phyloP scores from a whole-genome alignment of 2,888 invertebrate genomes.

The Stenchaetothrips biformis region DNA sequence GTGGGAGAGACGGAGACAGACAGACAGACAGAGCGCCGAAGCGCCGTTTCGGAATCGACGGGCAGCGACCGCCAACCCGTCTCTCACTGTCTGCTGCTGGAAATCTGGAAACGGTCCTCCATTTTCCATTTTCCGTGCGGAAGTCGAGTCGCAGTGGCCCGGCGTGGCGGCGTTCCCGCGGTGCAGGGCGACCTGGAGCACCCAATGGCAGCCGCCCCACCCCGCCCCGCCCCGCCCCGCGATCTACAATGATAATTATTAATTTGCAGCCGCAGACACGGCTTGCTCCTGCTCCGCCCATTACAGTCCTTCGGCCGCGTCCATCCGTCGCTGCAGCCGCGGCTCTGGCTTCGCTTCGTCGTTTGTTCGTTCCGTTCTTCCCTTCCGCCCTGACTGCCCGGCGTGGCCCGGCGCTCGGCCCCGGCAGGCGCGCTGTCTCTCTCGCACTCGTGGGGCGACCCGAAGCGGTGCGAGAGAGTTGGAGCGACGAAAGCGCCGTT shows the following conservation, averaged over 20 bases:
- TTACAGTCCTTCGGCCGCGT: background rate
- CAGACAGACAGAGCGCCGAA: no score
- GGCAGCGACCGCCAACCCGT: no score
- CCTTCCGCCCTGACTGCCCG: background rate
- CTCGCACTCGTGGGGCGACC: background rate
- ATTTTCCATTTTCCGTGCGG: no score
- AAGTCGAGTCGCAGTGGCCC: background rate
- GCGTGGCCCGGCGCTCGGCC: background rate
- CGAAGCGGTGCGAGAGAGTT: background rate
- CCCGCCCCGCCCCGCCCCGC: background rate
- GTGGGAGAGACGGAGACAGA: no score
- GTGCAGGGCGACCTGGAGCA: background rate
- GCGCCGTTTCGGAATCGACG: no score
- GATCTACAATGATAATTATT: conserved; percentile 10
- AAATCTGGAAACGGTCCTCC: no score
- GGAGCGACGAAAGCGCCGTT: no score
- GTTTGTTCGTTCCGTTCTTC: background rate
- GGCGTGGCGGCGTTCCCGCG: background rate
- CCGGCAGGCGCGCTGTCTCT: background rate
- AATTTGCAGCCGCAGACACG: conserved; percentile 2
- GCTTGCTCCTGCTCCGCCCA: background rate
- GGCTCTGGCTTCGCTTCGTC: background rate
- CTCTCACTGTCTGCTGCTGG: no score
- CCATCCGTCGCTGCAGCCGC: background rate
- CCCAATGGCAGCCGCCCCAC: background rate